Conservation (phyloP, 2,888 invertebrate genomes). For the Hirtodrosophila trivittata region DNA sequence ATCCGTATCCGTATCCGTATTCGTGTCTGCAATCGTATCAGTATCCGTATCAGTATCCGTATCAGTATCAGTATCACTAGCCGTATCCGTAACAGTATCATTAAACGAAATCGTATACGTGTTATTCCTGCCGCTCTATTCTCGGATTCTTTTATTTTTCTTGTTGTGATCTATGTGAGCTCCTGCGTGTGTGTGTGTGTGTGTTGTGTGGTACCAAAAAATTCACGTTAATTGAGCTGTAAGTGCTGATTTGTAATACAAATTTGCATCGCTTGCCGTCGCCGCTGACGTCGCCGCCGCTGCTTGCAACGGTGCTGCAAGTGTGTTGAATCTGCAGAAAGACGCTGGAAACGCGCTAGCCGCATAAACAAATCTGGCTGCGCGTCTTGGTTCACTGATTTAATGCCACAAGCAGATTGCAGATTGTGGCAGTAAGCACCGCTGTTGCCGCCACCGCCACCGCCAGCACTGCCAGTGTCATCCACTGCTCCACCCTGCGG, state of each 20-base stretch:
- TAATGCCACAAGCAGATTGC: slow-evolving; percentile 80
- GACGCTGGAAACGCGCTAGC: slow-evolving; percentile 22
- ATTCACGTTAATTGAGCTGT: slow-evolving; percentile 69
- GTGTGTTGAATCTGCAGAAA: too few relatives aligned
- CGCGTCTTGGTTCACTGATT: slow-evolving; percentile 79
- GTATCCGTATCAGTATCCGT: not conserved
- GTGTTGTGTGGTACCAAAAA: slow-evolving; percentile 20
- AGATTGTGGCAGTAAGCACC: slow-evolving; percentile 57
- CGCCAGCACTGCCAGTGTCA: slow-evolving; percentile 1
- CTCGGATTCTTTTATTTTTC: not conserved
- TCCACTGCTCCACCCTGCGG: slow-evolving; percentile 24
- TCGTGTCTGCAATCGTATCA: slow-evolving; percentile 2
- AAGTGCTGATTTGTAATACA: slow-evolving; percentile 70
- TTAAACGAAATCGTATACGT: too few relatives aligned
- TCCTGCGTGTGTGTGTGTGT: not conserved
- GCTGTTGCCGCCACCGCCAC: slow-evolving; percentile 2
- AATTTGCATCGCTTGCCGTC: slow-evolving; percentile 65
- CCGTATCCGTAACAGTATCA: too few relatives aligned
- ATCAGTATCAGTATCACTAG: too few relatives aligned
- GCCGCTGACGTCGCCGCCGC: slow-evolving; percentile 5
- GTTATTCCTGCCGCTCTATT: too few relatives aligned
- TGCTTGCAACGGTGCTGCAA: too few relatives aligned
- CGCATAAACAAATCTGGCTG: slow-evolving; percentile 76
- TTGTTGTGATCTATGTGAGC: slow-evolving; percentile 24
- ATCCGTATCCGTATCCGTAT: slow-evolving; percentile 6